Evolutionary conservation across 1,140 invertebrate species (phyloP), one percentile per base, ranked within the genome.

Genomic region (Tetranychus urticae): DNA sequence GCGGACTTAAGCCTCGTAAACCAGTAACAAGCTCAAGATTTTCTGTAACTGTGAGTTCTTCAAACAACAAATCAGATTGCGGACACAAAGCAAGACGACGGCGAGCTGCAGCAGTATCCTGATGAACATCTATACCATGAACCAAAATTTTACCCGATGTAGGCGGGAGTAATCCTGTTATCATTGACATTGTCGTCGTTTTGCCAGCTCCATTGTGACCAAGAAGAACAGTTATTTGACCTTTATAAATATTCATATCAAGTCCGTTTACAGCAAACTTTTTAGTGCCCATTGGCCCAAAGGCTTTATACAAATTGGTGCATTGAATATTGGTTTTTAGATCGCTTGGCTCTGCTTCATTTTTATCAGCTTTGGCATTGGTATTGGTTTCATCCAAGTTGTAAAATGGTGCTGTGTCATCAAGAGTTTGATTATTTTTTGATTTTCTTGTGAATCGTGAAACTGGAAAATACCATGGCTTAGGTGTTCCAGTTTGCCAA

Each of bases 11-110:
- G 36, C 83, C 80, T 63, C 88, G 79, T 55, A 87, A 69, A 69
- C 39, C 34, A 13, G 61, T 56, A 48, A 34, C 65, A 7, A 66
- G 50, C 31, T 59, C 37, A 6, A 66, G 52, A 61, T 66, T 64
- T 57, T 64, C 63, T 23, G 62, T 61, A 3, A 71, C 71, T 14
- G 72, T 76, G 2, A 77, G 67, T 36, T 74, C 70, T 8, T 72
- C 71, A 62, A 72, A 70, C 3, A 77, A 65, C 10, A 73, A 71
- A 66, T 77, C 73, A 63, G 70, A 70, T 71, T 97, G 92, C 7
- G 90, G 90, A 72, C 92, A 97, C 2, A 90, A 73, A 0, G 89
- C 89, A 0, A 91, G 72, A 63, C 81, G 82, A 52, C 75, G 70
- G n/a, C 86, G 76, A 3, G 85, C 82, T 34, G 68, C 64, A 8